Evolutionary conservation across 1,140 invertebrate species (phyloP), one percentile per base, ranked within the genome.

Genomic region (silkworm (Bombyx mori)): DNA sequence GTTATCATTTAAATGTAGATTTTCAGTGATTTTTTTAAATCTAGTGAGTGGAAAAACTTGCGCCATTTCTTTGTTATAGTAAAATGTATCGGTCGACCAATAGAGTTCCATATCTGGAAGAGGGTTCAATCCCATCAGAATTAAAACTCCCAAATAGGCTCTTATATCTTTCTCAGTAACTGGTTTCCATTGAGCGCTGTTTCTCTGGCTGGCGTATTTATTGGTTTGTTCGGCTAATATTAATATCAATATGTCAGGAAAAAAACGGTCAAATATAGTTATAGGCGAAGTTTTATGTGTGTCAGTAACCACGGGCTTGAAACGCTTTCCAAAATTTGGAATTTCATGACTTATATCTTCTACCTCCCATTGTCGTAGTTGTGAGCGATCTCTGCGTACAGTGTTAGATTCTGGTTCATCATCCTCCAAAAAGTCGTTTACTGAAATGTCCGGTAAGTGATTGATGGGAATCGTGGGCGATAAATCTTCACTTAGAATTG

Each of bases 71-170:
- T 47, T 52, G 26, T 68, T 68, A 42, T 68, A 52, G 61, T 68
- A 68, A 59, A 71, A 68, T 22, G 61, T 59, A 65, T 71, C 69
- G 56, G 58, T 51, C 35, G 62, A 66, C 66, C 69, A 66, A 50
- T 68, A 71, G 6, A 66, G 54, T 58, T 68, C 69, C 56, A 72
- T 63, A 46, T 72, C 60, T 35, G 69, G 65, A 8, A 68, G 44
- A 50, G 69, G 69, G 61, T 72, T 64, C 54, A 72, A 57, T 18
- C 69, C 69, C 69, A 69, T 72, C 6, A 69, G 22, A 35, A 72
- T 69, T 51, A 72, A 62, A 49, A 71, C 52, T 51, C 66, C 65
- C 55, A 72, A 52, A 64, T 65, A 71, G 8, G 66, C 63, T 43
- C 54, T 65, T 45, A 71, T 67, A 56, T 71, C 65, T 56, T 65